A percentile compares a stretch with the other conserved stretches of the same genome.
These are phyloP conservation scores for Neolamprologus tretocephalus DNA, from an alignment of 2,113 vertebrate genomes.

Conservation along the genomic window DNA sequence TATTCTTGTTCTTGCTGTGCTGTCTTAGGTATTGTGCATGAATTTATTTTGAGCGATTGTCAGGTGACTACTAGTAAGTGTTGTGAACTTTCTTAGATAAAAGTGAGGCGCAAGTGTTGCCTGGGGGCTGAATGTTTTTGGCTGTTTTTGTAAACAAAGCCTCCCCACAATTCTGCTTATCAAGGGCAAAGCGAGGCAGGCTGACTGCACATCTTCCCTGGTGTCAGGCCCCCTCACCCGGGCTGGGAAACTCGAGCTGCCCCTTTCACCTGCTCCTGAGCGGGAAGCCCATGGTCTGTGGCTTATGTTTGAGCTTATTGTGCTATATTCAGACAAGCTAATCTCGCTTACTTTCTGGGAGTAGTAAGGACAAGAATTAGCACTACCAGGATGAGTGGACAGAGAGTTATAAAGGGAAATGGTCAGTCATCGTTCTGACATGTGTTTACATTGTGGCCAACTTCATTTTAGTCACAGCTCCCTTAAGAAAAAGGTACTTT, in stretches of 20 bases:
- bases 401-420: constrained; percentile 55
- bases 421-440: constrained; percentile 55
- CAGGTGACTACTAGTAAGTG: constrained; percentile 22
- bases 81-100: constrained; percentile 42
- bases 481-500: constrained; percentile 62
- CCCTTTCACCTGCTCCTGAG: constrained; percentile 43
- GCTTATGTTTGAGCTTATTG: constrained; percentile 52
- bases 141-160: constrained; percentile 39
- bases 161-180: constrained; percentile 15
- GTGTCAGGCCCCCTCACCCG: not conserved
- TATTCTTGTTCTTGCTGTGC: not conserved
- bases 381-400: constrained; percentile 58
- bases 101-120: constrained; percentile 26
- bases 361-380: constrained; percentile 43
- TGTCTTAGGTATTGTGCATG: not conserved
- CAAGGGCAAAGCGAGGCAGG: not conserved
- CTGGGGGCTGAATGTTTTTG: constrained; percentile 35
- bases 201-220: constrained; percentile 2
- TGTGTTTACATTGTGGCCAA: constrained; percentile 61
- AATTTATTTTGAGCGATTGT: not conserved
- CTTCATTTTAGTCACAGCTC: constrained; percentile 48
- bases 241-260: constrained; percentile 14
- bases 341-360: constrained; percentile 25
- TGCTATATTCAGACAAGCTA: constrained; percentile 51
- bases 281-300: constrained; percentile 60